Base-by-base conservation (phyloP, 2,113 vertebrate genomes). In the Clarias batrachus region DNA sequence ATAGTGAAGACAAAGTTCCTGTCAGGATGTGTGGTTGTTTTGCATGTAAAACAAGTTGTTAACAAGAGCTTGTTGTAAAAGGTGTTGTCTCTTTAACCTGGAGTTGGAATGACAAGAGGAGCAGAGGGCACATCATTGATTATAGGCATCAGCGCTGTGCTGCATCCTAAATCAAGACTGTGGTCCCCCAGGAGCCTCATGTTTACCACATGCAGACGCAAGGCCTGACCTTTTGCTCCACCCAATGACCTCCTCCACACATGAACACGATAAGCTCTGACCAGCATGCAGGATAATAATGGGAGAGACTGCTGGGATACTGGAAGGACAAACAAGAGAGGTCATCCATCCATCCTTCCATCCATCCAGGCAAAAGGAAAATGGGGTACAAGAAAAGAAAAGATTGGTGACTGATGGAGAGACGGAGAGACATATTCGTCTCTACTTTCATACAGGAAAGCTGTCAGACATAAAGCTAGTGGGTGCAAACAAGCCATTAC, bases 11-110 rank as follows among this genome's bases (percentile, higher is more conserved):
- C 33, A 54, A 33, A 80, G 13, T 70, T 86, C 54, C 56, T 74
- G 57, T 82, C 66, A n/a, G 80, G 19, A 76, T 25, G 48, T 65
- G 80, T 21, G 37, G 54, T n/a, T 41, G 56, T 33, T 25, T 13
- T 73, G 83, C 62, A 88, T 81, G 77, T 74, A 74, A 74, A 80
- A 82, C 83, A 82, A 59, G 25, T 74, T 81, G 52, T 82, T 82
- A 27, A 82, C 37, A 82, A 52, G 65, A 16, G 63, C 77, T 81
- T 41, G 85, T 86, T 86, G 85, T 14, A 59, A 79, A 71, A n/a
- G n/a, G 54, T 33, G 84, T 23, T 19, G 23, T 66, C 78, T 33
- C 85, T 27, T 73, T 59, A 60, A 70, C 78, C 65, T 17, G 16
- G 17, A 57, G 78, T 86, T 66, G 73, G 21, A 25, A 19, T 30